phyloP scores from a whole-genome alignment of 2,888 invertebrate genomes.

The Lepeophtheirus nordmannii region DNA sequence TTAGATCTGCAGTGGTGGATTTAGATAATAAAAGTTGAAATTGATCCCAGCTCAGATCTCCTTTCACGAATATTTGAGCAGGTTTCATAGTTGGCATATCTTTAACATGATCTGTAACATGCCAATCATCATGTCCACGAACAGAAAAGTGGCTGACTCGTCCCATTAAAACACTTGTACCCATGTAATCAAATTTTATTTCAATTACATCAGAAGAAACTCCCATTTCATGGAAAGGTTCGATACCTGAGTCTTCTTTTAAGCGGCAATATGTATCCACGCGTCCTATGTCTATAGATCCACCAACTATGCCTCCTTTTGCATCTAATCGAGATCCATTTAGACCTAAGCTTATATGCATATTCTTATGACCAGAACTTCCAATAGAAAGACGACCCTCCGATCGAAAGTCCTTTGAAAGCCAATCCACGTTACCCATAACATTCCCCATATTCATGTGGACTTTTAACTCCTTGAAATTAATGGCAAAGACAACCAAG shows the following conservation, averaged over 20 bases:
- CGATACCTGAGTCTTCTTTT: conserved; percentile 17
- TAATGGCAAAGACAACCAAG: conserved; percentile 81
- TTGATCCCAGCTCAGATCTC: conserved; percentile 84
- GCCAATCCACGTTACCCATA: conserved; percentile 86
- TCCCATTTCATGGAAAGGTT: conserved; percentile 40
- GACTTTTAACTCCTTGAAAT: conserved; percentile 86
- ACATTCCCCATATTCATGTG: conserved; percentile 99
- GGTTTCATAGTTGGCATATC: conserved; percentile 17
- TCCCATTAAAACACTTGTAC: conserved; percentile 81
- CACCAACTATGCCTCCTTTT: conserved; percentile 92
- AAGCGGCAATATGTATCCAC: conserved; percentile 56
- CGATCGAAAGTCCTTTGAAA: conserved; percentile 63
- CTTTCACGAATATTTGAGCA: conserved; percentile 61
- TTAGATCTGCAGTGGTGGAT: conserved; percentile 85
- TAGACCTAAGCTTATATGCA: conserved; percentile 71
- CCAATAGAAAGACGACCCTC: conserved; percentile 83
- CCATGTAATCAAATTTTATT: conserved; percentile 91
- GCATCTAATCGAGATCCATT: conserved; percentile 84
- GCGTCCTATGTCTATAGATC: conserved; percentile 74
- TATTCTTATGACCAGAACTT: conserved; percentile 81
- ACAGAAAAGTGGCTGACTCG: conserved; percentile 67
- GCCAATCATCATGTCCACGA: conserved; percentile 74
- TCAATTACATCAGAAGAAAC: conserved; percentile 68
- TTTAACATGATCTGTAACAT: conserved; percentile 39
- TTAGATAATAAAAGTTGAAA: conserved; percentile 91